Evolutionary conservation across 2,113 vertebrate genomes (phyloP).

Genomic region (Ceyx cyanopectus): DNA sequence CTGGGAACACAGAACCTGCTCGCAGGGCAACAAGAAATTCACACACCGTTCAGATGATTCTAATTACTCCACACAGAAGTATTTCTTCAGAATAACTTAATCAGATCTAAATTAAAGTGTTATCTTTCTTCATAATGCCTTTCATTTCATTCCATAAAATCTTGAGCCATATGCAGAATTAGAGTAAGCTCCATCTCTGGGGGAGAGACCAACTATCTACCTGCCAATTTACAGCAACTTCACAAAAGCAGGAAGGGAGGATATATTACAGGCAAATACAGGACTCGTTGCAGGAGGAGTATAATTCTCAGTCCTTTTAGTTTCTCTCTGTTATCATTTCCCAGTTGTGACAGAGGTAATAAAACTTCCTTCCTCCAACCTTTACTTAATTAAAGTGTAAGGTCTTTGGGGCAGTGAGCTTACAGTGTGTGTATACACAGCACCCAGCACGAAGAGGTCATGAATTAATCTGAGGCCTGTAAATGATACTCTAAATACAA

Average conservation of each 20-base stretch:
- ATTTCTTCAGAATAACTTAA: constrained; percentile 30
- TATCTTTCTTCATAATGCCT: not conserved
- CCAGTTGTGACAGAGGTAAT: constrained; percentile 62
- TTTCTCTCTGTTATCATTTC: constrained; percentile 64
- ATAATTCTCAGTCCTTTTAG: constrained; percentile 55
- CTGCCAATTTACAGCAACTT: constrained; percentile 53
- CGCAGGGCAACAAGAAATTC: not conserved
- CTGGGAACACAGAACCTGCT: not conserved
- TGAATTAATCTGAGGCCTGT: constrained; percentile 32
- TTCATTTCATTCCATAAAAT: constrained; percentile 18
- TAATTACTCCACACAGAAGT: not conserved
- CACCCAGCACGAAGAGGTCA: not conserved
- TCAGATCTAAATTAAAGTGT: constrained; percentile 32
- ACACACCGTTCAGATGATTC: not conserved
- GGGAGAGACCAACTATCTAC: constrained; percentile 29
- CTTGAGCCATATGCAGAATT: constrained; percentile 35
- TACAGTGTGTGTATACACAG: not conserved
- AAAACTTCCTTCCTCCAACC: constrained; percentile 66
- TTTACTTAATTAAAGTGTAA: constrained; percentile 63
- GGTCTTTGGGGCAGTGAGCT: constrained; percentile 47
- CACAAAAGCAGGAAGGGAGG: constrained; percentile 69
- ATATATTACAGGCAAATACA: constrained; percentile 59
- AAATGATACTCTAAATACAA: constrained; percentile 17
- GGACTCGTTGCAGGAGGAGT: constrained; percentile 26
- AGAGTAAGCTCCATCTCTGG: constrained; percentile 1